A percentile compares a stretch with the other conserved stretches of the same genome.
Conservation (phyloP, 2,888 invertebrate genomes). For the Elysia crispata region DNA sequence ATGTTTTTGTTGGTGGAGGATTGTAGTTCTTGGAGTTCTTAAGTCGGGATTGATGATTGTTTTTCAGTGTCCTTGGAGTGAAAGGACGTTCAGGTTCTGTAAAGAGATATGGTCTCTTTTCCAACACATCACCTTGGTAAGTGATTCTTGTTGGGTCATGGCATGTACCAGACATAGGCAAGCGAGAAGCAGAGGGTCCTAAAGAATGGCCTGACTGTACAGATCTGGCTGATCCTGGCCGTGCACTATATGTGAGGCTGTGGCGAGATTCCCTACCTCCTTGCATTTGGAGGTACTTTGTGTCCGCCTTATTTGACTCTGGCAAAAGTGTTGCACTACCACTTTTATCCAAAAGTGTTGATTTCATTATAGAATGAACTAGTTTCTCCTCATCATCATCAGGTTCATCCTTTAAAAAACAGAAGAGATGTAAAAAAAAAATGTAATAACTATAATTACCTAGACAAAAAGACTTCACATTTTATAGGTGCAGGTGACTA, state of each 20-base stretch:
- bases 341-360: conserved; percentile 58
- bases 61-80: conserved; percentile 73
- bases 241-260: background rate
- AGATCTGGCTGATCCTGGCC: conserved; percentile 53
- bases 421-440: too few species aligned
- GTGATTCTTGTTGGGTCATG: conserved; percentile 56
- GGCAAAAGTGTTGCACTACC: conserved; percentile 53
- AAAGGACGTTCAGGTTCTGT: conserved; percentile 74
- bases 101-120: conserved; percentile 70
- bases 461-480: too few species aligned
- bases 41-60: conserved; percentile 69
- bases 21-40: conserved; percentile 73
- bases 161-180: background rate
- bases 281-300: conserved; percentile 2
- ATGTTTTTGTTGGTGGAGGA: conserved; percentile 62
- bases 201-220: conserved; percentile 55
- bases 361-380: conserved; percentile 66
- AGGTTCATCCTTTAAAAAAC: conserved; percentile 57
- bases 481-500: too few species aligned
- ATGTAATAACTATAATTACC: too few species aligned
- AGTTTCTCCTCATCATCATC: conserved; percentile 68
- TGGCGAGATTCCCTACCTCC: background rate
- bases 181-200: conserved; percentile 51
- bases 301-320: conserved; percentile 9
- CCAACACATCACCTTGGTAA: conserved; percentile 70